phyloP scores from a whole-genome alignment of 2,797 vertebrate species.

The Protosalanx chinensis region DNA sequence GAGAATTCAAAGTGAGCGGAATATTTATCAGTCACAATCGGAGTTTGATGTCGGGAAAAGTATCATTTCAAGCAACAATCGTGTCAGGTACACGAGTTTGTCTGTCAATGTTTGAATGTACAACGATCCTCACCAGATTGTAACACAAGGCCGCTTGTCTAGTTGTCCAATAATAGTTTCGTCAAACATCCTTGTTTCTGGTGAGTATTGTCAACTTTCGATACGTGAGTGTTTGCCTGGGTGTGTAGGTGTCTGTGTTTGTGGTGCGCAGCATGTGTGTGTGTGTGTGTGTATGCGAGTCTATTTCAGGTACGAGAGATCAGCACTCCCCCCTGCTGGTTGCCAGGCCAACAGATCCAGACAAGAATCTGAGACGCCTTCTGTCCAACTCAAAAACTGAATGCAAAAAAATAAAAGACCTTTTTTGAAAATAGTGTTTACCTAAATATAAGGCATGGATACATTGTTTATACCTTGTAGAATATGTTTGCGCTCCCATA shows the following conservation, averaged over 20 bases:
- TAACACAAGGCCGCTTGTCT: too few species aligned
- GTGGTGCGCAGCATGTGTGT: conserved; percentile 2
- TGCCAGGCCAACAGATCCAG: neutral
- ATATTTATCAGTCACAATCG: neutral
- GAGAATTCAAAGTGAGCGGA: neutral
- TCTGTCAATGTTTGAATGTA: too few species aligned
- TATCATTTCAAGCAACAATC: too few species aligned
- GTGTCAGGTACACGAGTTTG: too few species aligned
- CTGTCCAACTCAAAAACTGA: neutral
- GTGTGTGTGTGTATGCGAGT: neutral
- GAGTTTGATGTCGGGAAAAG: too few species aligned
- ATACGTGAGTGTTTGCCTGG: conserved; percentile 26
- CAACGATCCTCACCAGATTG: too few species aligned
- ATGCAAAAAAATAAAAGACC: neutral
- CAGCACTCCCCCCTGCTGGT: conserved; percentile 18
- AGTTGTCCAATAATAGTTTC: too few species aligned
- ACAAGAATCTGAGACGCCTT: neutral
- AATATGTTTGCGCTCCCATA: neutral
- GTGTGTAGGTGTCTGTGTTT: neutral
- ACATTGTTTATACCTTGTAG: neutral
- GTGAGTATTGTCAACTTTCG: conserved; percentile 12
- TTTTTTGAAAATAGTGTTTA: too few species aligned
- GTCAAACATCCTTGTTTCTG: too few species aligned
- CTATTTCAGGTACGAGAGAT: conserved; percentile 7
- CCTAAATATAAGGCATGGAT: neutral